Conservation (phyloP, 2,113 vertebrate species). For the Hemibagrus wyckioides region DNA sequence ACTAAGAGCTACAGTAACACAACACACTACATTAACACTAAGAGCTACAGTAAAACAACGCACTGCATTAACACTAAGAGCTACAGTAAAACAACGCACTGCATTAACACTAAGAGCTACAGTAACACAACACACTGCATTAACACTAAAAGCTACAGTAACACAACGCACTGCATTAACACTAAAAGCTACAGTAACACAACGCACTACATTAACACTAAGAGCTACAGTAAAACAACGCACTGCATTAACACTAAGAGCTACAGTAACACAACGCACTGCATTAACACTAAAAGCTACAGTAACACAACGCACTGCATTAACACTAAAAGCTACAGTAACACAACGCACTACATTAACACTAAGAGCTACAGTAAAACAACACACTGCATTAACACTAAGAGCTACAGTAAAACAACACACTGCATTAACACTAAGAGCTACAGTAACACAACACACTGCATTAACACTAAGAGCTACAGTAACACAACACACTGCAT, state of each 20-base stretch:
- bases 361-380: not conserved
- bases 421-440: not conserved
- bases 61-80: not conserved
- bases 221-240: not conserved
- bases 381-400: not conserved
- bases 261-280: not conserved
- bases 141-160: not conserved
- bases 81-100: not conserved
- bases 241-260: no score
- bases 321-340: not conserved
- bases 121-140: not conserved
- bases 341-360: not conserved
- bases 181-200: not conserved
- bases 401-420: not conserved
- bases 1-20: not conserved
- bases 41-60: not conserved
- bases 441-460: not conserved
- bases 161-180: not conserved
- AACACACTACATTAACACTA: not conserved
- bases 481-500: not conserved
- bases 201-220: no score
- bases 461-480: not conserved
- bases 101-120: not conserved
- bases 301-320: not conserved
- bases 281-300: not conserved